Evolutionary conservation across 2,888 invertebrate species (phyloP), one percentile per base, ranked within the genome.

Genomic region (Netelia melanura): DNA sequence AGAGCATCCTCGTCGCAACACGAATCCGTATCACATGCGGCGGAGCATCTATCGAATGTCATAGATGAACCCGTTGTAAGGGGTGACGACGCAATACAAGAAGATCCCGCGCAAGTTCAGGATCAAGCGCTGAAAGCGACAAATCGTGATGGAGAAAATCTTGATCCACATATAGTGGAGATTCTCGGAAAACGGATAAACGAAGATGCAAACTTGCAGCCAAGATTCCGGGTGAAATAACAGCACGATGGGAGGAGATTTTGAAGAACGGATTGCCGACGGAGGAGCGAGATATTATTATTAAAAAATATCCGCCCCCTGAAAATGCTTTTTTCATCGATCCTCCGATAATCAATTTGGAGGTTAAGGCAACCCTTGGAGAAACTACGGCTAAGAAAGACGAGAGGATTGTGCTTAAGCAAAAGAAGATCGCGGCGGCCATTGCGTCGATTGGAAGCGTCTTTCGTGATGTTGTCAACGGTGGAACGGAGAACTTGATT

Each of bases 371-470:
- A 38, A 43, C 71, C 8, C n/a, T 79, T 21, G 61, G 30, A 1
- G 70, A 79, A 38, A 56, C 21, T 61, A 25, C 67, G 2, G 58
- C 25, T 11, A 81, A 72, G 38, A 81, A 65, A 30, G 80, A 81
- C 44, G 74, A 81, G 23, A 43, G 80, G 23, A 74, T 74, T 38
- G 56, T 67, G 2, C 21, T 58, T 11, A 74, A 81, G 56, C 72
- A 72, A 52, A 52, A 17, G 17, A 17, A 17, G 17, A 17, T 17
- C 17, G 17, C 17, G 17, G 17, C 17, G 17, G 17, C 17, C 17
- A 17, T 17, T 17, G 17, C 17, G 17, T 17, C 17, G 17, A 17
- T 17, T 17, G 17, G 17, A 17, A 17, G 17, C 17, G 17, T 17
- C 17, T 17, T 17, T 17, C 17, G 17, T 17, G 17, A 17, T 17